These are phyloP conservation scores for Desmodus rotundus DNA, from an alignment of 2,113 vertebrate genomes.

Conservation along the genomic window DNA sequence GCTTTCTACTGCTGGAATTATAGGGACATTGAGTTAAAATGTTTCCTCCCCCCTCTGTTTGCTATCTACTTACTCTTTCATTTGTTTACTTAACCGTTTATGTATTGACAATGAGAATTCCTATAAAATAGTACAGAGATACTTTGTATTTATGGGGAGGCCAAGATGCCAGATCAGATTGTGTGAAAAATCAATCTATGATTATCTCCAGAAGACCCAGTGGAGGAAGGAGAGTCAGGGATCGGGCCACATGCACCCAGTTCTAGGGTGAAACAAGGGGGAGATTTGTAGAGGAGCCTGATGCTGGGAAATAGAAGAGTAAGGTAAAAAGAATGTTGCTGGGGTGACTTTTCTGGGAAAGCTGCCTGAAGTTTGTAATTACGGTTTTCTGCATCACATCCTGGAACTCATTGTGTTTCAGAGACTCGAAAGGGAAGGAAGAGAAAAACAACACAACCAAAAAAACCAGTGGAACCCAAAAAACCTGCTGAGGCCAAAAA, in stretches of 20 bases:
- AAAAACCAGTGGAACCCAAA: slow-evolving; percentile 75
- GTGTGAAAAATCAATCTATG: not conserved
- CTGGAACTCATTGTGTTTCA: slow-evolving; percentile 71
- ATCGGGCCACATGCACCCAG: too few species aligned
- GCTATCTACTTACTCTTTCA: not conserved
- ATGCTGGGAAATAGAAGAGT: not conserved
- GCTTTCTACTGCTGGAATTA: not conserved
- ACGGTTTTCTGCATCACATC: not conserved
- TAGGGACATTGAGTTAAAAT: not conserved
- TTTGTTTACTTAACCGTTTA: not conserved
- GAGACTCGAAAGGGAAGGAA: slow-evolving; percentile 87
- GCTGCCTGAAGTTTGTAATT: not conserved
- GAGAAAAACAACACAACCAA: slow-evolving; percentile 82
- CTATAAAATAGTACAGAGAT: not conserved
- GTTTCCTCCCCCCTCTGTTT: not conserved
- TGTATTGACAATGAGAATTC: not conserved
- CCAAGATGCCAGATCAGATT: not conserved
- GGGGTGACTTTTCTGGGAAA: not conserved
- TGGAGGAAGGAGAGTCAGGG: not conserved
- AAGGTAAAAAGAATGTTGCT: too few species aligned
- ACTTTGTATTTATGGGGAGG: not conserved
- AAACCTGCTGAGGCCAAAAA: slow-evolving; percentile 77
- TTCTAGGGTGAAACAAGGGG: not conserved
- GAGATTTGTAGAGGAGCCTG: not conserved
- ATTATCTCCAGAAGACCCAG: not conserved